phyloP scores from a whole-genome alignment of 1,140 invertebrate species.

The Vollenhovia emeryi region DNA sequence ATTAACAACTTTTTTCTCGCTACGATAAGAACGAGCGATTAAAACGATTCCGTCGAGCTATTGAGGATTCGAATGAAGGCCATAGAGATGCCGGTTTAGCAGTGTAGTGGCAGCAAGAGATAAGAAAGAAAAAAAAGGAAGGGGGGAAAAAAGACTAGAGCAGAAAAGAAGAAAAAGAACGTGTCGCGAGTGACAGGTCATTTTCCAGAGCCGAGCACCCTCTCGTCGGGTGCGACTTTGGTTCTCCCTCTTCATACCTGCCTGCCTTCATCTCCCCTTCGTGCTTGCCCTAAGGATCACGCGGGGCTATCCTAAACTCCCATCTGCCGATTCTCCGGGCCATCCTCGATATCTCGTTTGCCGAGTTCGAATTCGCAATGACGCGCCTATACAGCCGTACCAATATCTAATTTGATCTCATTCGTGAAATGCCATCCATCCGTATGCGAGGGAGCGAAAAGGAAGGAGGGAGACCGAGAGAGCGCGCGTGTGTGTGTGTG shows the following conservation, averaged over 20 bases:
- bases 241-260: constrained; percentile 71
- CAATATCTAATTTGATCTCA: constrained; percentile 79
- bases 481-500: no score
- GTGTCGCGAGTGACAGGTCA: constrained; percentile 83
- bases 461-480: neutral
- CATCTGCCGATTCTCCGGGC: constrained; percentile 64
- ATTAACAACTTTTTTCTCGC: neutral
- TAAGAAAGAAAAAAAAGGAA: constrained; percentile 48
- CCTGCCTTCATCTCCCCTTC: constrained; percentile 71
- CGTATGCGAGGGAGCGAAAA: neutral
- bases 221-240: constrained; percentile 72
- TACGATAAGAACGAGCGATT: neutral
- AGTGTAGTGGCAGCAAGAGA: constrained; percentile 33
- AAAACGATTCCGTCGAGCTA: constrained; percentile 18
- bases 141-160: constrained; percentile 61
- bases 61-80: constrained; percentile 72
- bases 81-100: constrained; percentile 49
- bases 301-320: constrained; percentile 66
- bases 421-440: neutral
- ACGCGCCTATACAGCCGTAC: constrained; percentile 73
- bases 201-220: constrained; percentile 83
- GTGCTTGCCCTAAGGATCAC: constrained; percentile 67
- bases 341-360: constrained; percentile 78
- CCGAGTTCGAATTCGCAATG: constrained; percentile 75
- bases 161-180: constrained; percentile 74